Percentiles rank a stretch among this genome's conserved stretches.
Conservation (phyloP, 1,140 invertebrate genomes). For the Triops cancriformis region DNA sequence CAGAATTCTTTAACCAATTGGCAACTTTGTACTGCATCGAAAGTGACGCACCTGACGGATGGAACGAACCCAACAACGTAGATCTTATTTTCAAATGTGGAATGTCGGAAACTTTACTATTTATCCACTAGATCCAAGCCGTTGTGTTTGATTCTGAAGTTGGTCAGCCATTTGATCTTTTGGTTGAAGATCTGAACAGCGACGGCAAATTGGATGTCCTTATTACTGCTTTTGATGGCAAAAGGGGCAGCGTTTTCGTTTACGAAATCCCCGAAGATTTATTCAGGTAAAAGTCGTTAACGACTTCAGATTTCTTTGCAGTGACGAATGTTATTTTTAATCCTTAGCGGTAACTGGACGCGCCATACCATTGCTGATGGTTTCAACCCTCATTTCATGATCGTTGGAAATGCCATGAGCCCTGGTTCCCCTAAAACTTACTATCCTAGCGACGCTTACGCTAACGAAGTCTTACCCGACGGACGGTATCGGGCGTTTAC, state of each 20-base stretch:
- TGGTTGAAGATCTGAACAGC: constrained; percentile 38
- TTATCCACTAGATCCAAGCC: constrained; percentile 33
- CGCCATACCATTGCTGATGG: constrained; percentile 35
- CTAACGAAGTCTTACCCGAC: constrained; percentile 30
- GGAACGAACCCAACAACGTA: constrained; percentile 37
- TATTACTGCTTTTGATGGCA: constrained; percentile 36
- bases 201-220: constrained; percentile 39
- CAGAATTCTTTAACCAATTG: constrained; percentile 38
- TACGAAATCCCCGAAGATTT: constrained; percentile 40
- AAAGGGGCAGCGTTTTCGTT: constrained; percentile 36
- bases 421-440: constrained; percentile 35
- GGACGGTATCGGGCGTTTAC: constrained; percentile 28
- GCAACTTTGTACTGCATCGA: constrained; percentile 39
- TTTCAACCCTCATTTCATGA: constrained; percentile 34
- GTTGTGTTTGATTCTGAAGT: constrained; percentile 36
- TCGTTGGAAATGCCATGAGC: constrained; percentile 33
- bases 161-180: constrained; percentile 39
- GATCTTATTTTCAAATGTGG: constrained; percentile 11
- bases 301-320: background rate
- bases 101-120: background rate
- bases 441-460: constrained; percentile 34
- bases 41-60: constrained; percentile 32
- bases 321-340: constrained; percentile 16
- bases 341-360: constrained; percentile 34
- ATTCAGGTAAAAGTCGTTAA: constrained; percentile 30